Evolutionary conservation across 2,888 invertebrate genomes (phyloP).

Genomic region (Trilocha varians): DNA sequence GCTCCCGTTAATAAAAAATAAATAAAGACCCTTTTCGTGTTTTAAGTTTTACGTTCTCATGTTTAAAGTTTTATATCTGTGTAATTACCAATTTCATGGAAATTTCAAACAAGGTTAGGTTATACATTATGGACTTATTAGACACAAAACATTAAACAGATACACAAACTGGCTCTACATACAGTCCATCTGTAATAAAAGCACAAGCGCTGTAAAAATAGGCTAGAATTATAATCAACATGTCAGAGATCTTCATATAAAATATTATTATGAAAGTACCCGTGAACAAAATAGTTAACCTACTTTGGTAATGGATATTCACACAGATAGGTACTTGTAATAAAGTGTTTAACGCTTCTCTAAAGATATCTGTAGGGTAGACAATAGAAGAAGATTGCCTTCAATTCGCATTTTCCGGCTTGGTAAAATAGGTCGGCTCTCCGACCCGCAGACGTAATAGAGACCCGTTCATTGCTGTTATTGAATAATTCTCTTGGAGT

Average conservation of each 20-base stretch:
- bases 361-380: constrained; percentile 36
- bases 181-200: too few relatives aligned
- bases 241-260: neutral
- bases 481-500: constrained; percentile 64
- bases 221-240: neutral
- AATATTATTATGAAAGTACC: neutral
- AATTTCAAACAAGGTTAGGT: too few relatives aligned
- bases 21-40: neutral
- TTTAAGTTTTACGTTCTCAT: neutral
- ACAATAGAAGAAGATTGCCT: constrained; percentile 59
- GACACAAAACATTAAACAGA: too few relatives aligned
- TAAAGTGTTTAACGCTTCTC: constrained; percentile 16
- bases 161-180: too few relatives aligned
- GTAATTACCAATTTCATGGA: too few relatives aligned
- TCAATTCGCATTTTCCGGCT: constrained; percentile 71
- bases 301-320: neutral
- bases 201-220: too few relatives aligned
- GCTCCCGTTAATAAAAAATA: neutral
- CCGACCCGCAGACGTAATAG: constrained; percentile 54
- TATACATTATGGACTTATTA: too few relatives aligned
- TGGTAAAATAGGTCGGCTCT: constrained; percentile 63
- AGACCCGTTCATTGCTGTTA: constrained; percentile 68
- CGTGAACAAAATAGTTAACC: neutral
- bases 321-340: neutral
- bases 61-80: too few relatives aligned